Conservation (phyloP, 2,113 vertebrate species). For the Cisticola juncidis region DNA sequence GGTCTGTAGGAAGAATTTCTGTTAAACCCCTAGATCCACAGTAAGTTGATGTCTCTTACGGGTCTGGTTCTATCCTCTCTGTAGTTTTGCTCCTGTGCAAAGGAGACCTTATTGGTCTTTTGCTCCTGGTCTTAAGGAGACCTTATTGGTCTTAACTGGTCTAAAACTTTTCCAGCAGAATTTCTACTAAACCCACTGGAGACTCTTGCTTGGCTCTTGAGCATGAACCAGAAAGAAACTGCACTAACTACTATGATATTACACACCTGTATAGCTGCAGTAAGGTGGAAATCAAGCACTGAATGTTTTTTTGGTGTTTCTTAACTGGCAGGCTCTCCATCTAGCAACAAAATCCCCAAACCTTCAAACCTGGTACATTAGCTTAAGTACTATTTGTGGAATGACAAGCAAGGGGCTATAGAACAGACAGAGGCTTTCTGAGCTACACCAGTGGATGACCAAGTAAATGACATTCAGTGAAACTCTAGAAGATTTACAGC, state of each 20-base stretch:
- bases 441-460: not conserved
- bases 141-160: not conserved
- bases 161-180: not conserved
- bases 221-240: not conserved
- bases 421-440: not conserved
- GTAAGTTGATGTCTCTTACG: rapidly evolving
- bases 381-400: not conserved
- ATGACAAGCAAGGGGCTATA: not conserved
- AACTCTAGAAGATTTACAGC: not conserved
- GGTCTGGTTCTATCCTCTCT: not conserved
- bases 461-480: not conserved
- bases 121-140: not conserved
- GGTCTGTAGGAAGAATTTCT: not conserved
- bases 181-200: not conserved
- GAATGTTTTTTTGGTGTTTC: not conserved
- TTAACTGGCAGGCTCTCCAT: not conserved
- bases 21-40: not conserved
- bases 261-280: not conserved
- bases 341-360: not conserved
- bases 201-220: not conserved
- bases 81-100: not conserved
- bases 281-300: not conserved
- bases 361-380: not conserved
- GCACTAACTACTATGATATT: not conserved
- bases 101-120: not conserved